Conservation (phyloP, 2,797 vertebrate genomes). For the Cyprinodon diabolis region DNA sequence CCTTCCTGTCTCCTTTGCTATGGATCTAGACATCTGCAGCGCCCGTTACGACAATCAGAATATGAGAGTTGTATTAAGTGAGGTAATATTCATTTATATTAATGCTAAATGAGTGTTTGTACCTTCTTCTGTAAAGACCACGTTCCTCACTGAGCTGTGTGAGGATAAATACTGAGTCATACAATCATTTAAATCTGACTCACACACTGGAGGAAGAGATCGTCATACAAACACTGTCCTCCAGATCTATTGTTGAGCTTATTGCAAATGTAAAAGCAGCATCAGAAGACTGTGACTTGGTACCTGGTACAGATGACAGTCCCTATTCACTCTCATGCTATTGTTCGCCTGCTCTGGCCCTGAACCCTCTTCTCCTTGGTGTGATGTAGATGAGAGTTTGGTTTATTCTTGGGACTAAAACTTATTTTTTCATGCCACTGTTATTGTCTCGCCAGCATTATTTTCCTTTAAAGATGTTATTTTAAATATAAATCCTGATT, state of each 20-base stretch:
- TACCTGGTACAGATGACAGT: background rate
- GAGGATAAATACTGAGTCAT: background rate
- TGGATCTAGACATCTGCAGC: slow-evolving; percentile 8
- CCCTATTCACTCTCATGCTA: background rate
- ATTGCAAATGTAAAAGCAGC: slow-evolving; percentile 4
- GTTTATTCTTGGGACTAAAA: slow-evolving; percentile 28
- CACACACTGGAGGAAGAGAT: background rate
- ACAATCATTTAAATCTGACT: background rate
- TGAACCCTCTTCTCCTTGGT: slow-evolving; percentile 8
- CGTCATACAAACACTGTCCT: background rate
- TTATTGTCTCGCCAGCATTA: background rate
- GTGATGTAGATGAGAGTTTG: slow-evolving; percentile 21
- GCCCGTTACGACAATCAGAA: background rate
- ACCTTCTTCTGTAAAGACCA: background rate
- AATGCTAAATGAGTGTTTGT: background rate
- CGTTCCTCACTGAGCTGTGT: background rate
- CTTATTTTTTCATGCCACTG: background rate
- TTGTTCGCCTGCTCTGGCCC: slow-evolving; percentile 46
- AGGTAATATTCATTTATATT: background rate
- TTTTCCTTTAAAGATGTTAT: background rate
- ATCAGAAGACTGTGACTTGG: slow-evolving; percentile 35
- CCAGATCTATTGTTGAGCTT: slow-evolving; percentile 25
- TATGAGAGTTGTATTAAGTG: background rate
- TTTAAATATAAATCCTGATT: background rate
- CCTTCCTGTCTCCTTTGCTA: slow-evolving; percentile 3